A percentile compares a stretch with the other conserved stretches of the same genome.
These are phyloP conservation scores for Luehdorfia chinensis DNA, from an alignment of 1,140 invertebrate genomes.

Conservation along the genomic window DNA sequence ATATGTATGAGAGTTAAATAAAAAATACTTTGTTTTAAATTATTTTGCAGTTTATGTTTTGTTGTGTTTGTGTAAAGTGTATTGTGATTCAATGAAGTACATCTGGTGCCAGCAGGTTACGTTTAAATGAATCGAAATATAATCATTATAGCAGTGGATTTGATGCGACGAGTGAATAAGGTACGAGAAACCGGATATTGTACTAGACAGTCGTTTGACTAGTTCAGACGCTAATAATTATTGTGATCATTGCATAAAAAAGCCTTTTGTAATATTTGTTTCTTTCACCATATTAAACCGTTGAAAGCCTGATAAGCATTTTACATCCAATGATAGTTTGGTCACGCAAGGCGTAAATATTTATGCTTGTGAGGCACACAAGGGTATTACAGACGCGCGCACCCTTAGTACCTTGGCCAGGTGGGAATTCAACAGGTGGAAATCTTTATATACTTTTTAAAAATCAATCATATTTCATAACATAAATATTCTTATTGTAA, in stretches of 20 bases:
- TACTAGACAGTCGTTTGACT: conserved; percentile 56
- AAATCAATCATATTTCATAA: no score
- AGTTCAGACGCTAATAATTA: conserved; percentile 43
- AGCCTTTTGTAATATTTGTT: conserved; percentile 20
- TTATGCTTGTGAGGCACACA: conserved; percentile 39
- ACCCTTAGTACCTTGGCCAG: conserved; percentile 38
- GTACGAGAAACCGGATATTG: conserved; percentile 69
- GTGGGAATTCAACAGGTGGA: conserved; percentile 61
- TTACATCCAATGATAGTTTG: conserved; percentile 23
- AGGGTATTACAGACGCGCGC: conserved; percentile 25
- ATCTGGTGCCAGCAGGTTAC: conserved; percentile 26
- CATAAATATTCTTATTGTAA: no score
- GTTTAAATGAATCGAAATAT: conserved; percentile 48
- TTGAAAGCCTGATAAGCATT: conserved; percentile 23
- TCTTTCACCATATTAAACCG: conserved; percentile 4
- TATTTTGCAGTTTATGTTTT: conserved; percentile 31
- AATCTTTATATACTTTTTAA: no score
- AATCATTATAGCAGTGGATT: conserved; percentile 51
- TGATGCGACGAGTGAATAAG: conserved; percentile 61
- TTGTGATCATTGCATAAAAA: conserved; percentile 23
- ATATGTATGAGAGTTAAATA: background rate
- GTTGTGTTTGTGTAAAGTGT: conserved; percentile 60
- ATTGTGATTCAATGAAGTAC: conserved; percentile 47
- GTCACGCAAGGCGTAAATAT: conserved; percentile 53
- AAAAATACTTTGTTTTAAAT: conserved; percentile 12